Evolutionary conservation across 2,113 vertebrate species (phyloP), one percentile per base, ranked within the genome.

Genomic region (Merops nubicus): DNA sequence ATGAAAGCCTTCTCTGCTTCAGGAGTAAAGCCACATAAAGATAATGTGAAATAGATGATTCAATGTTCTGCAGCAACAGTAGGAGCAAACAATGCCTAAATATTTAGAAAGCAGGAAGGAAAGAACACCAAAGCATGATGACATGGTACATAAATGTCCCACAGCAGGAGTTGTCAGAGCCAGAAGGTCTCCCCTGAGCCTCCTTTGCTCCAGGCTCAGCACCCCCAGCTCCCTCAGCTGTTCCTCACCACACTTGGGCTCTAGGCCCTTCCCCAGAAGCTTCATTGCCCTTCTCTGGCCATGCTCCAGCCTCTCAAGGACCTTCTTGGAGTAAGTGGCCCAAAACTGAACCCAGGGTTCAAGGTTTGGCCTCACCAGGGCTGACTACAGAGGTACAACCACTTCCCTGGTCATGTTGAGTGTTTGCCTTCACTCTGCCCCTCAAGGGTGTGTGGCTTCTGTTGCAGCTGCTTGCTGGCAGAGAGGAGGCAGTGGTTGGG

Each of bases 61-160:
- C 95, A 81, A 93, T 65, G 72, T 84, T 92, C 75, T 57, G 14
- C 34, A 90, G 93, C 77, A 60, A 94, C 50, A 6, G 31, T 31
- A 34, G 34, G 60, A 91, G 81, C 63, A 95, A 94, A 96, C 92
- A 93, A 88, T 95, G 67, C 74, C 56, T 21, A 54, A 92, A 90
- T 95, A 92, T 96, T 95, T 85, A 62, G 65, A 88, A 85, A 70
- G 54, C 21, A 78, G 62, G 47, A 72, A 84, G 93, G 92, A 85
- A 89, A 95, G 70, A 72, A 64, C 28, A 62, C 68, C n/a, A 63
- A 75, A 78, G 45, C 70, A 72, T 16, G 5, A 77, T 91, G 54
- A 96, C 68, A 64, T 15, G 33, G 23, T 8, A 20, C 53, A 60
- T 43, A 36, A 15, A 0, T 29, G 70, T 54, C 83, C 69, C 59